Percentiles rank a stretch among this genome's conserved stretches.
phyloP scores from a whole-genome alignment of 1,140 invertebrate species.

The Brachionus koreanus region DNA sequence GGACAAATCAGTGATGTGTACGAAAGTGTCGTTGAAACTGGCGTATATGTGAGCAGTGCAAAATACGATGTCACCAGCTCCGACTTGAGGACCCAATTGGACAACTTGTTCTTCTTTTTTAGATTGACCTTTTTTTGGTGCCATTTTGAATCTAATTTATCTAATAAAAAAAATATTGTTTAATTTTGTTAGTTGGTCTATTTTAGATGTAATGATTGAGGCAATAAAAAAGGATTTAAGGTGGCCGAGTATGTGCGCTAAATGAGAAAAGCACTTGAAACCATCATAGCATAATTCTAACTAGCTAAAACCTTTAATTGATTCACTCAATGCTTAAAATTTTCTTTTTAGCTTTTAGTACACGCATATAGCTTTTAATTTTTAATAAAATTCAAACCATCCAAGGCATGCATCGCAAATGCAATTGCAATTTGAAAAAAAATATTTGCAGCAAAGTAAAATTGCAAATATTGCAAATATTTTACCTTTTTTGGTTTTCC shows the following conservation, averaged over 20 bases:
- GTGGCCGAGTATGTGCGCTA: neutral
- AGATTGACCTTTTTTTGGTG: conserved; percentile 92
- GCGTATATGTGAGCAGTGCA: conserved; percentile 99
- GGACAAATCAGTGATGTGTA: conserved; percentile 97
- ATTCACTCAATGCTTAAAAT: conserved; percentile 28
- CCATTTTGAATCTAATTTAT: conserved; percentile 65
- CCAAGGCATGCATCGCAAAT: neutral
- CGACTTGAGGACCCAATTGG: conserved; percentile 89
- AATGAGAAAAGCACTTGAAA: neutral
- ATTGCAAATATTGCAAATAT: conserved; percentile 1
- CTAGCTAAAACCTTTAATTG: neutral
- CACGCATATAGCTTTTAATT: neutral
- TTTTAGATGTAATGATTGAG: neutral
- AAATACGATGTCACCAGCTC: conserved; percentile 94
- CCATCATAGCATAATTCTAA: conserved; percentile 21
- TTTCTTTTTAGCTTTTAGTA: neutral
- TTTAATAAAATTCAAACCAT: neutral
- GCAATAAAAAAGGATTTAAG: neutral
- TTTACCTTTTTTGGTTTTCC: neutral
- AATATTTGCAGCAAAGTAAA: neutral
- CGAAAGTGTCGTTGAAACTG: conserved; percentile 99
- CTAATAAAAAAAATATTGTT: neutral
- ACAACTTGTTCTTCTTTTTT: conserved; percentile 90
- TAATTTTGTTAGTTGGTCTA: neutral
- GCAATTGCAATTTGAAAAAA: neutral